Base-by-base conservation (phyloP, 2,113 vertebrate species). In the Lophura nycthemera region DNA sequence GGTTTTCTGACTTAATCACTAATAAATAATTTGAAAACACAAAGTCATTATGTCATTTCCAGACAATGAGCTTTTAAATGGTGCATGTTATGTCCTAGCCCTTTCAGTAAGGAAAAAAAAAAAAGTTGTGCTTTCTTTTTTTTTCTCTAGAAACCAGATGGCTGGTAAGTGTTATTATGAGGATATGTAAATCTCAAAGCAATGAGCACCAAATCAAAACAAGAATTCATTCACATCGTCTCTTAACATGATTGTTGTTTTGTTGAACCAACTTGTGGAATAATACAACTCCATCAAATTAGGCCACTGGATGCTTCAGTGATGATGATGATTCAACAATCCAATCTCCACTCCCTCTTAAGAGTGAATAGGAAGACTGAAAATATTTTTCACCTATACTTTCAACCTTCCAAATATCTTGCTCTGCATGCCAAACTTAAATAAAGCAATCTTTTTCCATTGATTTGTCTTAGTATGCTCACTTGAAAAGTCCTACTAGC, bases 21-120 rank as follows among this genome's bases (percentile, higher is more conserved):
- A 96, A 95, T 95, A 95, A 96, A 94, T 96, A 96, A 93, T 69
- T 89, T 87, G 86, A 93, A 95, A 96, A 96, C 90, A 95, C 69
- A 92, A 94, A 94, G 77, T 70, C 76, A 86, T 90, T 90, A 95
- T 96, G 90, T 93, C 83, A 96, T 95, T 96, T 96, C 73, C 93
- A 96, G 86, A 93, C 93, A 93, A 95, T 95, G 66, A 95, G 92
- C 4, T 92, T 96, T 94, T 78, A 96, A 96, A 96, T 95, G 90
- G 88, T 92, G 88, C 95, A 84, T 95, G 81, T 74, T 96, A 96
- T 90, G 77, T 93, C 81, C 90, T 66, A 79, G 70, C 18, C n/a
- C 86, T 89, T 93, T 81, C 86, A 79, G 77, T 38, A 88, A 81
- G 57, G 47, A 72, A 93, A 87, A 57, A 93, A 93, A 87, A 61